Conservation (phyloP, 2,113 vertebrate genomes). For the Gymnarchus niloticus region DNA sequence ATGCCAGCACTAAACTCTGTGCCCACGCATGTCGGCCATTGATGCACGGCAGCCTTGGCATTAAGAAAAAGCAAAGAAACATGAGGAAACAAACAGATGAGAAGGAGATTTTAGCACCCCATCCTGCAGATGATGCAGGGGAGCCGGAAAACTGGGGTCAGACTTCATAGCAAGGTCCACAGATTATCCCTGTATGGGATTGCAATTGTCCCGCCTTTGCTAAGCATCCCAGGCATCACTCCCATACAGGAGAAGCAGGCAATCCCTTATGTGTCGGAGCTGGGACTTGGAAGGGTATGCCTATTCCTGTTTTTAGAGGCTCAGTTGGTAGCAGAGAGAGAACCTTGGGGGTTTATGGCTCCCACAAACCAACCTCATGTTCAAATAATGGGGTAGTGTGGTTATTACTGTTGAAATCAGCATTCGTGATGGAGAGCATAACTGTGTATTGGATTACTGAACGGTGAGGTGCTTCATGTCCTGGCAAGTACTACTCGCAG, state of each 20-base stretch:
- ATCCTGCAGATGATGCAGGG: background rate
- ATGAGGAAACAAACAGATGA: background rate
- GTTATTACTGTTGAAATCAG: background rate
- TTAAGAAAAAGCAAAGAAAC: background rate
- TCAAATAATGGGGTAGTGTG: background rate
- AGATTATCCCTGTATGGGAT: slow-evolving; percentile 16
- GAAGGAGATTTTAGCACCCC: background rate
- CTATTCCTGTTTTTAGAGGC: background rate
- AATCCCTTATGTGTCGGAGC: background rate
- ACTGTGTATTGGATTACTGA: background rate
- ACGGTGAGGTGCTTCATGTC: background rate
- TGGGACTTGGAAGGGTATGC: too few species aligned
- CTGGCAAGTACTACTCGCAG: background rate
- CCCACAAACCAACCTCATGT: background rate
- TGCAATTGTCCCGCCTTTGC: background rate
- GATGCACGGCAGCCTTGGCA: background rate
- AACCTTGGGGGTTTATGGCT: background rate
- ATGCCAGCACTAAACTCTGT: background rate
- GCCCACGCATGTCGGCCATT: background rate
- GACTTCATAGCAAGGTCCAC: background rate
- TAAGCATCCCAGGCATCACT: background rate
- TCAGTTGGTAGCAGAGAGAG: background rate
- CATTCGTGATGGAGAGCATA: background rate
- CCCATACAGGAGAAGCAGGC: background rate
- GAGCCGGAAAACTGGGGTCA: background rate